phyloP scores from a whole-genome alignment of 1,140 invertebrate species.

The Coelopa frigida region DNA sequence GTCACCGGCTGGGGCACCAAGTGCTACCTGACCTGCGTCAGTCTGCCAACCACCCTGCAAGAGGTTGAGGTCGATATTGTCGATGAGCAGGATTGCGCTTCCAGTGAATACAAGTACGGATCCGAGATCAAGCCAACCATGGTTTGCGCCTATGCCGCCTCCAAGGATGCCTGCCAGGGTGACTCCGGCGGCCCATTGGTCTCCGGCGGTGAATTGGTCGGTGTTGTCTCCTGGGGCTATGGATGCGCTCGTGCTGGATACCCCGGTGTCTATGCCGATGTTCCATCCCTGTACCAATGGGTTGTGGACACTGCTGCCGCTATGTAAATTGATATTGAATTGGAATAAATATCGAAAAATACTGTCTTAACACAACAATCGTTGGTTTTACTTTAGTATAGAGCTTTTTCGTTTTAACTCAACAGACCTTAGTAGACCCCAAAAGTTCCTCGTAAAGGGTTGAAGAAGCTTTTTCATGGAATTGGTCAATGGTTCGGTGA shows the following conservation, averaged over 20 bases:
- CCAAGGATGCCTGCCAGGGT: conserved; percentile 51
- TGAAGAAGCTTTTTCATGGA: too few species aligned
- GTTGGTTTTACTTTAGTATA: too few species aligned
- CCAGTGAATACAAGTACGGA: conserved; percentile 18
- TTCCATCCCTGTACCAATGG: conserved; percentile 48
- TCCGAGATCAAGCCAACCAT: conserved; percentile 45
- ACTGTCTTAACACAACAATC: too few species aligned
- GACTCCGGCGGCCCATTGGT: conserved; percentile 46
- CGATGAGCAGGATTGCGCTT: conserved; percentile 14
- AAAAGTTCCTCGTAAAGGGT: too few species aligned
- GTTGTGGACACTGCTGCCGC: conserved; percentile 12
- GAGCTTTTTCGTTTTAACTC: too few species aligned
- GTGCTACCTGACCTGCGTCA: conserved; percentile 22
- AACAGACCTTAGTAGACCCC: too few species aligned
- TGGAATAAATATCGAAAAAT: too few species aligned
- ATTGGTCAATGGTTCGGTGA: too few species aligned
- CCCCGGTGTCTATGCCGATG: conserved; percentile 62
- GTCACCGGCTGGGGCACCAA: conserved; percentile 24
- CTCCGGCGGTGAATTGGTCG: conserved; percentile 43
- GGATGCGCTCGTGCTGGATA: conserved; percentile 54
- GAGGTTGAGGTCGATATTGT: conserved; percentile 20
- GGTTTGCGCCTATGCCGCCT: conserved; percentile 48
- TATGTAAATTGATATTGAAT: conserved; percentile 7
- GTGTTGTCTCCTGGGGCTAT: conserved; percentile 61
- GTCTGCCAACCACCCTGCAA: conserved; percentile 10